These are phyloP conservation scores for Xylota sylvarum DNA, from an alignment of 2,888 invertebrate species.

Conservation along the genomic window DNA sequence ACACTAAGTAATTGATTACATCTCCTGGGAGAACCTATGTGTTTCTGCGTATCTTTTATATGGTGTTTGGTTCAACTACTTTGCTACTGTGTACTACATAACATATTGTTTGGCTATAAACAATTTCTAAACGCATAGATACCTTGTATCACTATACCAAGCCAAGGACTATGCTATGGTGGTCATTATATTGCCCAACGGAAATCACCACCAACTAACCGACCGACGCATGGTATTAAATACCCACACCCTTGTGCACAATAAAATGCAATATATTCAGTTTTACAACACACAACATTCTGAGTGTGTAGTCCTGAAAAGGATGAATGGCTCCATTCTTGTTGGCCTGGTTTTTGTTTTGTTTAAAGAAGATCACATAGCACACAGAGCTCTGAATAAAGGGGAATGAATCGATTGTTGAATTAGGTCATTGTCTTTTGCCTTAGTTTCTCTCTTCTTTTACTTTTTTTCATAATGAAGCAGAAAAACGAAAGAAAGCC, in stretches of 20 bases:
- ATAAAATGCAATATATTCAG: constrained; percentile 68
- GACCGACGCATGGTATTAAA: constrained; percentile 38
- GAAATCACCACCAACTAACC: constrained; percentile 57
- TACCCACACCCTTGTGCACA: constrained; percentile 26
- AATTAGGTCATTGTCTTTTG: constrained; percentile 59
- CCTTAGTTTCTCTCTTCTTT: constrained; percentile 23
- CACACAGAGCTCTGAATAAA: constrained; percentile 14
- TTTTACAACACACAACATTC: constrained; percentile 33
- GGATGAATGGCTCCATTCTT: constrained; percentile 31
- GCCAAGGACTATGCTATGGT: constrained; percentile 26
- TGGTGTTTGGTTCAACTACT: constrained; percentile 38
- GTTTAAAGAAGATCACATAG: constrained; percentile 18
- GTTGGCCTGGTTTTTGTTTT: constrained; percentile 39
- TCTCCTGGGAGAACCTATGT: constrained; percentile 81
- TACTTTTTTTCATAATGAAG: not conserved
- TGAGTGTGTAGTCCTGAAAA: constrained; percentile 24
- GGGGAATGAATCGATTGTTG: constrained; percentile 54
- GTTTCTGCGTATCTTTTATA: constrained; percentile 21
- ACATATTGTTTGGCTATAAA: constrained; percentile 67
- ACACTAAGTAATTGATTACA: constrained; percentile 85
- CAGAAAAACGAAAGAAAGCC: constrained; percentile 21
- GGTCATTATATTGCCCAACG: constrained; percentile 58
- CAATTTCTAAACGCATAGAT: constrained; percentile 68
- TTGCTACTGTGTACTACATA: constrained; percentile 27
- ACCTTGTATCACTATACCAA: constrained; percentile 36